Base-by-base conservation (phyloP, 1,140 invertebrate species). In the Drosophila trapezifrons region DNA sequence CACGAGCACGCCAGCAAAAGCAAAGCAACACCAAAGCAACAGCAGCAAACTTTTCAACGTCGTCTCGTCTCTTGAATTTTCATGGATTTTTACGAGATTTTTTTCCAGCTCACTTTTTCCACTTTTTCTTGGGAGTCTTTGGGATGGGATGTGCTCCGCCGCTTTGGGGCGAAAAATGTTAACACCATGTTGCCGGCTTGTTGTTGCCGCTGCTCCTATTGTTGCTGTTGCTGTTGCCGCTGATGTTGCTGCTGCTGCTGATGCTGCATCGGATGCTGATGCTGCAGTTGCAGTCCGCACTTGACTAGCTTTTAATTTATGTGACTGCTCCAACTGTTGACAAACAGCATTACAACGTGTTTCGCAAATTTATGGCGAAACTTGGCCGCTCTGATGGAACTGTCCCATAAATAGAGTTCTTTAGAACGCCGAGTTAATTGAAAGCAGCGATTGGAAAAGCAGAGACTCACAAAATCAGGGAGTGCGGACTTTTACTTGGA, bases 251-350 rank as follows among this genome's bases (percentile, higher is more conserved):
- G 59, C 17, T 51, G 69, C n/a, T 58, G 78, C 13, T 40, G 73
- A 10, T 46, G 65, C 29, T 42, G 51, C 35, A 22, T 32, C 29
- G n/a, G 32, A 15, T 18, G 46, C 67, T 62, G 49, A 52, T 54
- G 74, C 27, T 43, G 76, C 65, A 66, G 65, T 75, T 64, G 79
- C 78, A 74, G 69, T 83, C 83, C 57, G 70, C 83, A 86, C 83
- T 86, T 87, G 79, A 86, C 83, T 86, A 76, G 83, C 66, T 83
- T 87, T 87, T 90, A 87, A 89, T 87, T 87, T 87, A 89, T 89
- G 80, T 89, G 84, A 75, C 76, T 80, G 85, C 72, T 80, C 65
- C 82, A 89, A 90, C 85, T 89, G 84, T 89, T 89, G 84, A 89
- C 84, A 90, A 89, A 89, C 84, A 84, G 76, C 80, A 90, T 80